Percentiles rank a stretch among this genome's conserved stretches.
These are phyloP conservation scores for Crenichthys baileyi DNA, from an alignment of 2,797 vertebrate genomes.

Conservation along the genomic window DNA sequence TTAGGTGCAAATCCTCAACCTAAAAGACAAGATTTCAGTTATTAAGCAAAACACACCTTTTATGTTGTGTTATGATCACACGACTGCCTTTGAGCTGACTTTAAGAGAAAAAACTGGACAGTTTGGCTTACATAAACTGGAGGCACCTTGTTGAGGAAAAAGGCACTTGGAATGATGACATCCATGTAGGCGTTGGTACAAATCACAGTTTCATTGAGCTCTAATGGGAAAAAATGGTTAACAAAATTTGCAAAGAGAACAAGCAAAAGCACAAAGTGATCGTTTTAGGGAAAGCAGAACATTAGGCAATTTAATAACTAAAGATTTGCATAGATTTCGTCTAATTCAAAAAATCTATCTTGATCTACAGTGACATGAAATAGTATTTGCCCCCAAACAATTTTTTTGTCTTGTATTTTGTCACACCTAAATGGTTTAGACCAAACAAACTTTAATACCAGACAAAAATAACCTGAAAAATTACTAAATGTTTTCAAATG, in stretches of 20 bases:
- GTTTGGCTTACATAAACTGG: constrained; percentile 76
- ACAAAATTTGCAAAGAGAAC: background rate
- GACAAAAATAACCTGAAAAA: too few species aligned
- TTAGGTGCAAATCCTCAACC: constrained; percentile 84
- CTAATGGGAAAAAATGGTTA: constrained; percentile 50
- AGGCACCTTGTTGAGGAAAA: constrained; percentile 82
- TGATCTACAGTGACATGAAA: too few species aligned
- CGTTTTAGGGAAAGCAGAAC: background rate
- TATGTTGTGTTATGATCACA: background rate
- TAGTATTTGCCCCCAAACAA: too few species aligned
- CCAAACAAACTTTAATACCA: too few species aligned
- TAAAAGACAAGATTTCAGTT: constrained; percentile 34
- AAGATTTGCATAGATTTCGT: background rate
- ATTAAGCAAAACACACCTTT: background rate
- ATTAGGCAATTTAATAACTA: too few species aligned
- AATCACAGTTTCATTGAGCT: constrained; percentile 83
- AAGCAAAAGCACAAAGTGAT: background rate
- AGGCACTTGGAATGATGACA: constrained; percentile 78
- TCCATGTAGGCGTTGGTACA: constrained; percentile 84
- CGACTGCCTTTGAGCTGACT: background rate
- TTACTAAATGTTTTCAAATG: too few species aligned
- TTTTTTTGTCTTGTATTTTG: background rate
- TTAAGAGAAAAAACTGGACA: background rate
- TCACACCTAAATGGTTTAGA: background rate
- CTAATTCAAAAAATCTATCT: too few species aligned